Conservation (phyloP, 2,113 vertebrate genomes). For the Phainopepla nitens region DNA sequence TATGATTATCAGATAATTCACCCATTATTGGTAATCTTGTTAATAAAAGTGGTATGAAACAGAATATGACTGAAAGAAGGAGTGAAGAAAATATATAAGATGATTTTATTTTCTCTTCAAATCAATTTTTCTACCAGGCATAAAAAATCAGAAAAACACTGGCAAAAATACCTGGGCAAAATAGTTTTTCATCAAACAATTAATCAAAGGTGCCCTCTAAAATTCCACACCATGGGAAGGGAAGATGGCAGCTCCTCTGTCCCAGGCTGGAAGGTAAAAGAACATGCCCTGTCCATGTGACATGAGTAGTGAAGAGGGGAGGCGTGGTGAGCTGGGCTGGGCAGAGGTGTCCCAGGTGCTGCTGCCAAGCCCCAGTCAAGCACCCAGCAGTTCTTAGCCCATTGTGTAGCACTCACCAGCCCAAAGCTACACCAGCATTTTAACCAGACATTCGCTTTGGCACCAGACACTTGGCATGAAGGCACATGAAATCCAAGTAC, state of each 20-base stretch:
- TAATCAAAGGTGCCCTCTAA: neutral
- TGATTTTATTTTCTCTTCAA: neutral
- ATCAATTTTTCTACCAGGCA: neutral
- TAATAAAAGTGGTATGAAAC: neutral
- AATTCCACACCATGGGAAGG: neutral
- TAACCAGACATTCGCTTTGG: constrained; percentile 75
- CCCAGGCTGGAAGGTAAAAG: neutral
- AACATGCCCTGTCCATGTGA: neutral
- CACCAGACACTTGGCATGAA: constrained; percentile 64
- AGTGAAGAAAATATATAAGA: neutral
- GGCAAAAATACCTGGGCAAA: neutral
- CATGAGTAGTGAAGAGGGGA: neutral
- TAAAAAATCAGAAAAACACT: neutral
- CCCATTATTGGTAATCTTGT: neutral
- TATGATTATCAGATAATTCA: neutral
- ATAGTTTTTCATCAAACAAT: neutral
- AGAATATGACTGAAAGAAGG: neutral
- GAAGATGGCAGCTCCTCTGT: neutral
- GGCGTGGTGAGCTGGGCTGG: neutral
- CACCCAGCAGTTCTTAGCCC: neutral
- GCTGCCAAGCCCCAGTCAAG: neutral
- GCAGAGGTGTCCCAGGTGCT: neutral
- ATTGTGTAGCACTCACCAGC: neutral
- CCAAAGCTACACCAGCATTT: constrained; percentile 40
- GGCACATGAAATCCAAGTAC: constrained; percentile 30